These are phyloP conservation scores for Furcifer pardalis DNA, from an alignment of 2,797 vertebrate species.

Conservation along the genomic window DNA sequence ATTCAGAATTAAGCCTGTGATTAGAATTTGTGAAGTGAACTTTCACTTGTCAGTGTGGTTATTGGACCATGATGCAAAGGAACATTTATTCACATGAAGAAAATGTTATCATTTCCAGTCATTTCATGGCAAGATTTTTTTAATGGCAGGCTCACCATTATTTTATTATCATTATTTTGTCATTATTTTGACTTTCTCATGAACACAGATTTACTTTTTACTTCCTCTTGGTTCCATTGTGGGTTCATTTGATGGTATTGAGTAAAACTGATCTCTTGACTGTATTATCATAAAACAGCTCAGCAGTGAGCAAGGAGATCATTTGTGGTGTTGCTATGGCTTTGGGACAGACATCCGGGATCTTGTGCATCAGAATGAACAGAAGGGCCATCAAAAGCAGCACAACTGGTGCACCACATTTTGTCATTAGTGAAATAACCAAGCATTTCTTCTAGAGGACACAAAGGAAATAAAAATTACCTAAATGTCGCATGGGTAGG, in stretches of 20 bases:
- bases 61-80: slow-evolving; percentile 26
- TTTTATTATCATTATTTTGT: not conserved
- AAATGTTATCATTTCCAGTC: not conserved
- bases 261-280: not conserved
- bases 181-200: not conserved
- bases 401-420: not conserved
- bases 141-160: not conserved
- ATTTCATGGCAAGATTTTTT: slow-evolving; percentile 16
- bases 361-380: not conserved
- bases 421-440: not conserved
- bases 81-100: slow-evolving; percentile 32
- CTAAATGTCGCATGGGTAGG: too few relatives aligned
- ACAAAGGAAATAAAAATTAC: too few relatives aligned
- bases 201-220: not conserved
- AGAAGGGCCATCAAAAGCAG: not conserved
- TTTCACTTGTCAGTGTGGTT: slow-evolving; percentile 3
- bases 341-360: not conserved
- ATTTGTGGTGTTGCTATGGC: not conserved
- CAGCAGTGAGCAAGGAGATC: not conserved
- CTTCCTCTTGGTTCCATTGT: not conserved
- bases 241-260: not conserved
- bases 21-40: slow-evolving; percentile 17
- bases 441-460: too few relatives aligned
- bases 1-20: slow-evolving; percentile 22
- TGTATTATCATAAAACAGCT: not conserved